Base-by-base conservation (phyloP, 2,113 vertebrate species). In the Ramphastos sulfuratus region DNA sequence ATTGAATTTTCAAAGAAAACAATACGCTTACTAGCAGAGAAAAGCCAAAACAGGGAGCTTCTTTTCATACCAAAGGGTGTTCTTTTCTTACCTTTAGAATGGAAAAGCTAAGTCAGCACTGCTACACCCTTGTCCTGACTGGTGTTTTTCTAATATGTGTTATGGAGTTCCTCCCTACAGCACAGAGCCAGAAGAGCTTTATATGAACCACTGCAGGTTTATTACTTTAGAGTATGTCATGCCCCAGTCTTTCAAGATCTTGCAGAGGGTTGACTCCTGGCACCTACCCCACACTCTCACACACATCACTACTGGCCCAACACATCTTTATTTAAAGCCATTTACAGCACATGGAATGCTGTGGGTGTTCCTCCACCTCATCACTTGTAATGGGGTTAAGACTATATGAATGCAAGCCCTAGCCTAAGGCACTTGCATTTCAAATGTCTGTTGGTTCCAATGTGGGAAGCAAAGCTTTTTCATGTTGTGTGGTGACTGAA, bases 351-450 rank as follows among this genome's bases (percentile, higher is more conserved):
- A 1, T 58, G 90, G 93, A 96, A 95, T 96, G 70, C 37, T 83
- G 92, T 69, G 85, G 92, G 92, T 94, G 92, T 94, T 86, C 69
- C 54, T 93, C 23, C 25, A 65, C 65, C 56, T 37, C 59, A 42
- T 54, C 63, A n/a, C 76, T 83, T n/a, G 20, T 63, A 87, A 92
- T 73, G 16, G 6, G 25, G 44, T 90, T 90, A 82, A 93, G 83
- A 92, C 24, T 72, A 75, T 20, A 89, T 61, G 50, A 95, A 89
- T 89, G 70, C 1, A 3, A 65, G 84, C 70, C n/a, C 31, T 91
- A 50, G 77, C 92, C 94, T 92, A 63, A 89, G 96, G 96, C 94
- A 73, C 16, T 70, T 70, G 50, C 35, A 67, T 63, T 86, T 82
- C 58, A 64, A 80, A 83, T 23, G 7, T 61, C n/a, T 66, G 10